Percentiles rank a stretch among this genome's conserved stretches.
Conservation (phyloP, 2,888 invertebrate genomes). For the Tipula vernalis region DNA sequence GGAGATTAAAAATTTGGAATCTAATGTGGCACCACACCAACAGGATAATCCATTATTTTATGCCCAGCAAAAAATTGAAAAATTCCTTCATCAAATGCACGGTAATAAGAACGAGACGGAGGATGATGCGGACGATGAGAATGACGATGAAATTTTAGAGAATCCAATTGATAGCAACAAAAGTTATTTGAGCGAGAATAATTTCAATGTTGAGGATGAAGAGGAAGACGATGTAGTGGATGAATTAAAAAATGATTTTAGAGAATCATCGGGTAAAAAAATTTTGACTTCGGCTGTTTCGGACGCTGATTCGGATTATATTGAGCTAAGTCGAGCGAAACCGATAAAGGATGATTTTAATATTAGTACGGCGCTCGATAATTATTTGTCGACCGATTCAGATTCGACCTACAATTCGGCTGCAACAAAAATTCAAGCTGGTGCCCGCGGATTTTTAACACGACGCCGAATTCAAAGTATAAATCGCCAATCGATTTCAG, state of each 20-base stretch:
- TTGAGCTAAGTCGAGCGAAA: slow-evolving; percentile 18
- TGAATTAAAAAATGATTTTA: neutral
- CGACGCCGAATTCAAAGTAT: slow-evolving; percentile 26
- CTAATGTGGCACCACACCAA: neutral
- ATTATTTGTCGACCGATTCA: slow-evolving; percentile 29
- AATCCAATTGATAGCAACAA: neutral
- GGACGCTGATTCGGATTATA: slow-evolving; percentile 30
- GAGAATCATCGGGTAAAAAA: slow-evolving; percentile 18
- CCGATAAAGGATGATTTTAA: slow-evolving; percentile 25
- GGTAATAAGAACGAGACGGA: neutral
- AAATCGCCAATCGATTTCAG: slow-evolving; percentile 24
- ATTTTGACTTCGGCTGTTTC: slow-evolving; percentile 31
- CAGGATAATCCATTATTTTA: slow-evolving; percentile 11
- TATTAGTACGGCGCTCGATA: slow-evolving; percentile 27
- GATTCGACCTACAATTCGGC: slow-evolving; percentile 33
- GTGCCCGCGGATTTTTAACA: slow-evolving; percentile 28
- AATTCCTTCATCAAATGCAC: slow-evolving; percentile 10
- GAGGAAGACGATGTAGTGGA: neutral
- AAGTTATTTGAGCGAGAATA: neutral
- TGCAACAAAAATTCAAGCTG: slow-evolving; percentile 31
- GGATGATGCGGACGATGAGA: neutral
- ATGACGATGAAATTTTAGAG: neutral
- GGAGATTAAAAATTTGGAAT: neutral
- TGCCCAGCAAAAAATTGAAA: slow-evolving; percentile 10
- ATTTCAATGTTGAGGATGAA: neutral